Conservation (phyloP, 1,140 invertebrate genomes). For the Magallana angulata region DNA sequence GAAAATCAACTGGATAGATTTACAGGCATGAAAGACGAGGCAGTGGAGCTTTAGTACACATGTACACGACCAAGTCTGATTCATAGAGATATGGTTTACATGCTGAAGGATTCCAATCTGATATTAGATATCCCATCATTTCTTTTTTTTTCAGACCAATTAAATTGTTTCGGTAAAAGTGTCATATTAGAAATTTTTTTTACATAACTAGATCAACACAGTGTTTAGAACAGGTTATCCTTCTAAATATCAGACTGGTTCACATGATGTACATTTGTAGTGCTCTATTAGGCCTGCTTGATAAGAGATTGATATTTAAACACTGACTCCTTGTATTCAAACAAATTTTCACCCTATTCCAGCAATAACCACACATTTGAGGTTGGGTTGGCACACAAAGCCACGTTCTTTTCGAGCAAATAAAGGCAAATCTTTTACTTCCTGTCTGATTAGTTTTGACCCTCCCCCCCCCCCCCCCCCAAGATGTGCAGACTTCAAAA, state of each 20-base stretch:
- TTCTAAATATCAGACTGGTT: constrained; percentile 20
- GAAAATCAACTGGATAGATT: constrained; percentile 26
- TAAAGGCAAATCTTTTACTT: too few relatives aligned
- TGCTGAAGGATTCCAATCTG: background rate
- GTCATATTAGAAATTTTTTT: background rate
- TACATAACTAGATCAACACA: background rate
- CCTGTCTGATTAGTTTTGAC: too few relatives aligned
- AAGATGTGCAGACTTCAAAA: too few relatives aligned
- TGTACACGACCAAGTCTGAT: background rate
- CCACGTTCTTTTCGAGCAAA: too few relatives aligned
- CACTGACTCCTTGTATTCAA: background rate
- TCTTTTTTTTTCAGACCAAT: background rate
- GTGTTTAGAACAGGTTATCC: background rate
- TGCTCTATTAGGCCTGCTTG: background rate
- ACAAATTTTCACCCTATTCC: background rate
- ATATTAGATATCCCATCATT: constrained; percentile 9
- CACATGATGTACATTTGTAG: background rate
- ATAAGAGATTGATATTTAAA: too few relatives aligned
- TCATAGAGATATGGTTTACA: constrained; percentile 23
- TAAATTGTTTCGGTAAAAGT: constrained; percentile 16
- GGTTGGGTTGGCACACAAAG: background rate
- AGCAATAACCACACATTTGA: background rate
- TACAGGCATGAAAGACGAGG: constrained; percentile 2
- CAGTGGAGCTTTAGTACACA: constrained; percentile 6
- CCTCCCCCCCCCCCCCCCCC: too few relatives aligned